Evolutionary conservation across 1,140 invertebrate genomes (phyloP), one percentile per base, ranked within the genome.

Genomic region (Drosophila melanica): DNA sequence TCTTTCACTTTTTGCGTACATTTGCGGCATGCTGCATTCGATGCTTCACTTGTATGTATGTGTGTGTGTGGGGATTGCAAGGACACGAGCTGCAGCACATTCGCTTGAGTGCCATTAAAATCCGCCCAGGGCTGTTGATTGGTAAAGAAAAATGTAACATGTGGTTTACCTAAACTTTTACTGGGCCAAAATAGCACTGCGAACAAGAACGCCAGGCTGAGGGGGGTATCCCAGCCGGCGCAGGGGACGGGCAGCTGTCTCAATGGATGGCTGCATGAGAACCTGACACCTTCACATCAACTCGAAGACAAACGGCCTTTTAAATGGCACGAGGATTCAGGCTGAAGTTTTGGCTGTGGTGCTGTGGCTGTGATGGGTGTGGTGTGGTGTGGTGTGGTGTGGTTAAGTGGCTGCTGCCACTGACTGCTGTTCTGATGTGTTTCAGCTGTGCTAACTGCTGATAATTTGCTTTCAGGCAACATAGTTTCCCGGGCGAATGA

Each of bases 151-250:
- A 69, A 69, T 74, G 71, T 74, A 74, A 62, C 71, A 74, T 74
- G 64, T 74, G 71, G 71, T 68, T 74, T 74, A 73, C 71, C 50
- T 51, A 69, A 69, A 75, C 57, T 62, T 75, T 69, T 60, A 70
- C 50, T 48, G 44, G 18, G 45, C 51, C 65, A 20, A 67, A 45
- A 35, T 64, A 51, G 39, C 53, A 33, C 12, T 50, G 16, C 11
- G 14, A 16, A 35, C 11, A 14, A 39, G 27, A 1, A n/a, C 5
- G 11, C n/a, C 20, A 6, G 27, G 41, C 3, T 47, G 23, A 45
- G 41, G 33, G 18, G 3, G 1, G n/a, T n/a, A 5, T 3, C 1
- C 9, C 20, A n/a, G n/a, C 9, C 1, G 2, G n/a, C n/a, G n/a
- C n/a, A 16, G 12, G 27, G 9, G 39, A 35, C 53, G 39, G 66